Evolutionary conservation across 1,140 invertebrate species (phyloP).

Genomic region (Brachionus sp.): DNA sequence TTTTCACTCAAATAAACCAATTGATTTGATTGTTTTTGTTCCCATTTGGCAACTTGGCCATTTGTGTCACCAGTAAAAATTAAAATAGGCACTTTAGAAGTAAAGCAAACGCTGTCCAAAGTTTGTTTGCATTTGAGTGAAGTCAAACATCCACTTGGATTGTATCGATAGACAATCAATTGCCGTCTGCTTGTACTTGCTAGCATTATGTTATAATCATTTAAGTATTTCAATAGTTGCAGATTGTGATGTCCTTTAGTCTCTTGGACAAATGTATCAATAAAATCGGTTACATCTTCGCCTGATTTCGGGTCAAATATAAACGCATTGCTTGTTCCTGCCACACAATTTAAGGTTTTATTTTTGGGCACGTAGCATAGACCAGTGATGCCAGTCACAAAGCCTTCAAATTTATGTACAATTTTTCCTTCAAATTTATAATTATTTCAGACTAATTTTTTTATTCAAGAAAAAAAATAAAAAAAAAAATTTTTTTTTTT

Average conservation of each 20-base stretch:
- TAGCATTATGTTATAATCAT: constrained; percentile 53
- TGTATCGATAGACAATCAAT: constrained; percentile 59
- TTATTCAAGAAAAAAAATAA: no score
- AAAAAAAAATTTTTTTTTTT: no score
- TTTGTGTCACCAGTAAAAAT: constrained; percentile 57
- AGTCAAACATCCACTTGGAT: constrained; percentile 57
- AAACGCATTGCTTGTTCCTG: constrained; percentile 53
- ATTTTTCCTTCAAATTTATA: constrained; percentile 42
- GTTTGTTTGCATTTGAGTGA: constrained; percentile 52
- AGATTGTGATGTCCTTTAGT: constrained; percentile 49
- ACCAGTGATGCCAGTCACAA: constrained; percentile 54
- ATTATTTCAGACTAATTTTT: no score
- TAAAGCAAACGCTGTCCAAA: constrained; percentile 52
- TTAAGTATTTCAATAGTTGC: constrained; percentile 55
- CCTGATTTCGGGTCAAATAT: constrained; percentile 59
- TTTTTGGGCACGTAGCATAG: constrained; percentile 58
- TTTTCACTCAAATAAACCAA: constrained; percentile 53
- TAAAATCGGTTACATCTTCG: constrained; percentile 54
- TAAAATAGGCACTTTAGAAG: constrained; percentile 47
- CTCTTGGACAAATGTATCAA: constrained; percentile 32
- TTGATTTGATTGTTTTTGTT: constrained; percentile 59
- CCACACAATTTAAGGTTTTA: constrained; percentile 57
- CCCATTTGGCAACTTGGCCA: constrained; percentile 58
- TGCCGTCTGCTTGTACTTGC: constrained; percentile 55
- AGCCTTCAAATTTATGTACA: constrained; percentile 56